phyloP scores from a whole-genome alignment of 2,888 invertebrate species.

The Chaitophorus viminalis region DNA sequence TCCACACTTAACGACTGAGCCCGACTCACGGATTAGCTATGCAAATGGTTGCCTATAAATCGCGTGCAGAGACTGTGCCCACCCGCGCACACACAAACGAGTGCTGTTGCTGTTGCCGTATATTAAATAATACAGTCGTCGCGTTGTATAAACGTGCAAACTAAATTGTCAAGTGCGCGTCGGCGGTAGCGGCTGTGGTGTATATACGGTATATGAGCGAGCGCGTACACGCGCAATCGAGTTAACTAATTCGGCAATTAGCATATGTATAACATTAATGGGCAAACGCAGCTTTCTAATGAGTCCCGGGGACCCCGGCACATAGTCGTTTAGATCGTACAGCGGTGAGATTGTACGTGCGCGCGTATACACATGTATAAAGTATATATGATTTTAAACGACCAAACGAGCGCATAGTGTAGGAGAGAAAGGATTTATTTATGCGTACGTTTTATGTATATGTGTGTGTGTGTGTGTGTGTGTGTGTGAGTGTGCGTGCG shows the following conservation, averaged over 20 bases:
- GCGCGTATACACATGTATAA: background rate
- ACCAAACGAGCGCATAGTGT: background rate
- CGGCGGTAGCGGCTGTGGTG: no score
- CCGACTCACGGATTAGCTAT: conserved; percentile 31
- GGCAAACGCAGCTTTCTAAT: conserved; percentile 10
- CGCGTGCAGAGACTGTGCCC: background rate
- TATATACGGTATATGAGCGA: background rate
- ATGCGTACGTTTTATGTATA: no score
- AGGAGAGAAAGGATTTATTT: background rate
- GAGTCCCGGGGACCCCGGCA: conserved; percentile 21
- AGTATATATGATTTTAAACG: background rate
- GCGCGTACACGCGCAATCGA: background rate
- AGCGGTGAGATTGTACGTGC: background rate
- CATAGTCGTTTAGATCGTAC: conserved; percentile 22
- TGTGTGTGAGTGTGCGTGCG: no score
- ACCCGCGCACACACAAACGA: background rate
- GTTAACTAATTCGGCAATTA: conserved; percentile 47
- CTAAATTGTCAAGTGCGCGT: background rate
- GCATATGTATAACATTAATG: conserved; percentile 5
- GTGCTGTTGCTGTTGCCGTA: no score
- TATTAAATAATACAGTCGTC: background rate
- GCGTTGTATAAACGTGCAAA: background rate
- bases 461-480: no score
- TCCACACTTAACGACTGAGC: conserved; percentile 7
- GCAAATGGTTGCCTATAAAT: conserved; percentile 37